Percentiles rank a stretch among this genome's conserved stretches.
phyloP scores from a whole-genome alignment of 64 coral and sea anemone genomes.

The Dendronephthya gigantea region DNA sequence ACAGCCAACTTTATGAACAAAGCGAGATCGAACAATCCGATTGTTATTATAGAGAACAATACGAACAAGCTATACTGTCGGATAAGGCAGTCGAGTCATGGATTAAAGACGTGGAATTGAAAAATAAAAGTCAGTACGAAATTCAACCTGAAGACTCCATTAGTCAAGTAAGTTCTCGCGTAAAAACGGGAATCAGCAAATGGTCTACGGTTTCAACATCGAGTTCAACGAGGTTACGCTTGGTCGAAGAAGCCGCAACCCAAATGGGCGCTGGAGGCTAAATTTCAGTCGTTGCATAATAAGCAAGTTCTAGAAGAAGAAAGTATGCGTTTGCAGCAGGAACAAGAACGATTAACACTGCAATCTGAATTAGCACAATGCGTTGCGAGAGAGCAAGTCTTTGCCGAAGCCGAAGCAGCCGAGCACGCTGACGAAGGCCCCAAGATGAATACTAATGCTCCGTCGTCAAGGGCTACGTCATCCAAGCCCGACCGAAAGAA shows the following conservation, averaged over 20 bases:
- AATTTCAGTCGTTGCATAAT: neutral
- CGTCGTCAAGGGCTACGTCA: neutral
- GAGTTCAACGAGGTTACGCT: neutral
- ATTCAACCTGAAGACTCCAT: neutral
- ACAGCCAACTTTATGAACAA: neutral
- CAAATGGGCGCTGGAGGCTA: neutral
- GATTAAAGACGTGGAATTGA: neutral
- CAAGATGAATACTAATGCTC: neutral
- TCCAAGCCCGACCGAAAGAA: no score
- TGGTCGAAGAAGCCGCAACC: neutral
- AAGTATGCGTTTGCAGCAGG: neutral
- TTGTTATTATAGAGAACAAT: neutral
- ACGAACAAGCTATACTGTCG: neutral
- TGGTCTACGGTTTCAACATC: neutral
- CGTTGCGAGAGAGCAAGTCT: neutral
- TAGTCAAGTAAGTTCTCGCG: neutral
- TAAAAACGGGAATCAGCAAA: neutral
- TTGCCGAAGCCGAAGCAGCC: neutral
- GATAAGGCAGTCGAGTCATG: neutral
- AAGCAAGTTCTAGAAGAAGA: neutral
- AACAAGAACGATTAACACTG: neutral
- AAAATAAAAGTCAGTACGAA: neutral
- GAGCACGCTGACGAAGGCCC: neutral
- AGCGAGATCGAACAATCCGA: neutral
- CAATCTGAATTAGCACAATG: neutral